Evolutionary conservation across 2,113 vertebrate genomes (phyloP).

Genomic region (Microcebus griseorufus): DNA sequence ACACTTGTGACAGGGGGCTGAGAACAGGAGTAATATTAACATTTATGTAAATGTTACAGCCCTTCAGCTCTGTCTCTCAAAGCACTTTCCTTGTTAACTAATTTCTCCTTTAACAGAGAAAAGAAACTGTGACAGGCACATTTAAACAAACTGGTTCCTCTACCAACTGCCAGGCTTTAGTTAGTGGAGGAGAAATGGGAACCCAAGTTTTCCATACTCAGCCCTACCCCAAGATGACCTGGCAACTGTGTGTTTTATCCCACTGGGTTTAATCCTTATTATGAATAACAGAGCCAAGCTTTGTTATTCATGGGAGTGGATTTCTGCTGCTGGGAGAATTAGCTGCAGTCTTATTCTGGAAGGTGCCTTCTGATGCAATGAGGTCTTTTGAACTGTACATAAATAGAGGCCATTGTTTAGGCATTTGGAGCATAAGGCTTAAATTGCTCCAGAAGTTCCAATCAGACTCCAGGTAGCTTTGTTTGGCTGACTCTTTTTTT

Average conservation of each 20-base stretch:
- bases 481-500: background rate
- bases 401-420: constrained; percentile 65
- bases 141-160: background rate
- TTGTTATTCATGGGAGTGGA: constrained; percentile 55
- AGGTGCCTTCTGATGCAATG: constrained; percentile 64
- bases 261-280: constrained; percentile 62
- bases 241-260: constrained; percentile 32
- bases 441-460: constrained; percentile 29
- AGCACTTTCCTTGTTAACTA: background rate
- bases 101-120: background rate
- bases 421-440: constrained; percentile 25
- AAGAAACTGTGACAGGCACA: background rate
- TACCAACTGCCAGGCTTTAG: background rate
- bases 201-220: background rate
- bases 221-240: background rate
- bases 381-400: constrained; percentile 48
- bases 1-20: background rate
- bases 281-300: constrained; percentile 55
- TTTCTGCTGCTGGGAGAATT: constrained; percentile 63
- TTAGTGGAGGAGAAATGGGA: background rate
- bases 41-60: background rate
- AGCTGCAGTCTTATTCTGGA: background rate
- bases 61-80: background rate
- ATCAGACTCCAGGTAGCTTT: background rate
- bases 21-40: background rate